Evolutionary conservation across 1,140 invertebrate genomes (phyloP).

Genomic region (Leptonema lineaticorne): DNA sequence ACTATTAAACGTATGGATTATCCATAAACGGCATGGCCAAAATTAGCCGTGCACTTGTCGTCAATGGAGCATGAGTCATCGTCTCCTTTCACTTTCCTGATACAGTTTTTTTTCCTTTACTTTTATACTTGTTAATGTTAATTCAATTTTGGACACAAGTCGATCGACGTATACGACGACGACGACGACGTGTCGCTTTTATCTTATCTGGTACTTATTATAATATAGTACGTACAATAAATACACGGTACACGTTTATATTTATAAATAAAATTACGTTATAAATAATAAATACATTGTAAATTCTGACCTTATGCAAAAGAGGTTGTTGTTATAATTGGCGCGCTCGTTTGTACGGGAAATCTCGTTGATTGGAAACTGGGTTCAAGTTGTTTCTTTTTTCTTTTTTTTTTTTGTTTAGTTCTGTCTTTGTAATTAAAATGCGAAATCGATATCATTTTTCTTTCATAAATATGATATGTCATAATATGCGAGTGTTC

Average conservation of each 20-base stretch:
- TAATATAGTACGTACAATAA: no score
- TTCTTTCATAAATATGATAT: no score
- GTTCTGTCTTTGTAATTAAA: neutral
- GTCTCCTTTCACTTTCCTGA: constrained; percentile 5
- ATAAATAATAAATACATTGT: neutral
- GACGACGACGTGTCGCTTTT: no score
- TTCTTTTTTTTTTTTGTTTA: neutral
- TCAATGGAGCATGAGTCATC: neutral
- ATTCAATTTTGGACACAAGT: neutral
- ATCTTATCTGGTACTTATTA: no score
- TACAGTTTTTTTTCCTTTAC: neutral
- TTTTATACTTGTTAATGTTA: no score
- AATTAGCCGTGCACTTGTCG: neutral
- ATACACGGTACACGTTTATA: neutral
- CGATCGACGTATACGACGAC: neutral
- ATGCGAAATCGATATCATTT: no score
- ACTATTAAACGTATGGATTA: no score
- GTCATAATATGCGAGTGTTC: no score
- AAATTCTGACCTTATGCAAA: constrained; percentile 14
- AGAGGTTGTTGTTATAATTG: constrained; percentile 9
- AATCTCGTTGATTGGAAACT: neutral
- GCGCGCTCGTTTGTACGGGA: constrained; percentile 1
- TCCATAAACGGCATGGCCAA: neutral
- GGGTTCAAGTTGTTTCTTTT: neutral
- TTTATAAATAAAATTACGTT: neutral